Evolutionary conservation across 2,888 invertebrate genomes (phyloP), one percentile per base, ranked within the genome.

Genomic region (Phalangium opilio): DNA sequence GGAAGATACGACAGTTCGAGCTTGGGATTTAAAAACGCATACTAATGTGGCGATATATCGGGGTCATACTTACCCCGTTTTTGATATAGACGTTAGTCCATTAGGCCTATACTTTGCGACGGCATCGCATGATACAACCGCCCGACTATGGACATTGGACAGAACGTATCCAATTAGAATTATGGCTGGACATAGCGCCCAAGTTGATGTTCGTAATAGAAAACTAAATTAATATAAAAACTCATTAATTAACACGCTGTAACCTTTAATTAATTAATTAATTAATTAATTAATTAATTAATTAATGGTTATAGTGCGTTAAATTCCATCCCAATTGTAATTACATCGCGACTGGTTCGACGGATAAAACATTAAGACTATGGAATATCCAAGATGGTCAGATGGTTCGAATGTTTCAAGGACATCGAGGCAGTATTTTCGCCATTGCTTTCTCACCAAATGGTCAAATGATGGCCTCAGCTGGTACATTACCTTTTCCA

Each of bases 261-360:
- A 65, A 62, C 45, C 27, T 51, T 35, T 59, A 12, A 41, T 47
- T 38, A 5, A n/a, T n/a, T n/a, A n/a, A n/a, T n/a, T n/a, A n/a
- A n/a, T n/a, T n/a, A n/a, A n/a, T n/a, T n/a, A n/a, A n/a, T n/a
- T n/a, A n/a, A n/a, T n/a, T n/a, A n/a, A n/a, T n/a, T 5, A 38
- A 47, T 41, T 12, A 59, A 35, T 52, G 27, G 45, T 62, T 65
- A 39, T 64, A 82, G 81, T 77, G 80, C 62, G 74, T 85, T n/a
- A 78, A 79, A 60, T 90, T 93, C 69, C 93, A 93, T 70, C 87
- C 90, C 0, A 93, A 90, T 67, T 81, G 83, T 56, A 77, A 79
- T 58, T 91, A 93, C 64, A 63, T 91, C 56, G 89, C 86, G 34
- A 84, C 86, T 0, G 91, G 89, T 10, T 85, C 90, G 2, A 76